These are phyloP conservation scores for Halichoeres trimaculatus DNA, from an alignment of 2,113 vertebrate genomes.

Conservation along the genomic window DNA sequence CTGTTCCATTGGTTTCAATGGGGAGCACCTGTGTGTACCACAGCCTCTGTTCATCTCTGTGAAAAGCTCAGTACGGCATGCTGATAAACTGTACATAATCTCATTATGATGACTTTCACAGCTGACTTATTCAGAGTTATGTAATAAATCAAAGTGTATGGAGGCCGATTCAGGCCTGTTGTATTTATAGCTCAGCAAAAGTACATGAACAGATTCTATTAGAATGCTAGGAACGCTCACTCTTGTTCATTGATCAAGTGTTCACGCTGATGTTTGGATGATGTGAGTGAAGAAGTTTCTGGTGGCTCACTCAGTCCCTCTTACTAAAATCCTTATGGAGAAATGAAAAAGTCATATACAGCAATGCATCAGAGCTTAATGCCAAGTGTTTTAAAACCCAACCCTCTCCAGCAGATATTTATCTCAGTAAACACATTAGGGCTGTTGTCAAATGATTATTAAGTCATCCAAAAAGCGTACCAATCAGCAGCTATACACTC, in stretches of 20 bases:
- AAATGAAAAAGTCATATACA: not conserved
- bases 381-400: not conserved
- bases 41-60: too few relatives aligned
- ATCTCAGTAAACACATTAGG: not conserved
- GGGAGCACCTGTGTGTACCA: too few relatives aligned
- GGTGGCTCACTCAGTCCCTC: not conserved
- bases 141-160: too few relatives aligned
- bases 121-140: not conserved
- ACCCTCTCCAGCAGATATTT: not conserved
- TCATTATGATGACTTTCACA: not conserved
- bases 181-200: too few relatives aligned
- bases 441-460: not conserved
- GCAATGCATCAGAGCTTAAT: not conserved
- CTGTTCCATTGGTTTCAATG: too few relatives aligned
- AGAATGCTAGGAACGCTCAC: not conserved
- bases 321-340: not conserved
- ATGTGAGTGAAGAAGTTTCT: too few relatives aligned
- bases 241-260: not conserved
- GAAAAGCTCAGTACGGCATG: too few relatives aligned
- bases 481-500: not conserved
- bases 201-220: too few relatives aligned
- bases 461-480: not conserved
- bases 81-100: not conserved
- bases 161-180: not conserved
- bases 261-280: not conserved